phyloP scores from a whole-genome alignment of 2,888 invertebrate species.

The Euclidia mi region DNA sequence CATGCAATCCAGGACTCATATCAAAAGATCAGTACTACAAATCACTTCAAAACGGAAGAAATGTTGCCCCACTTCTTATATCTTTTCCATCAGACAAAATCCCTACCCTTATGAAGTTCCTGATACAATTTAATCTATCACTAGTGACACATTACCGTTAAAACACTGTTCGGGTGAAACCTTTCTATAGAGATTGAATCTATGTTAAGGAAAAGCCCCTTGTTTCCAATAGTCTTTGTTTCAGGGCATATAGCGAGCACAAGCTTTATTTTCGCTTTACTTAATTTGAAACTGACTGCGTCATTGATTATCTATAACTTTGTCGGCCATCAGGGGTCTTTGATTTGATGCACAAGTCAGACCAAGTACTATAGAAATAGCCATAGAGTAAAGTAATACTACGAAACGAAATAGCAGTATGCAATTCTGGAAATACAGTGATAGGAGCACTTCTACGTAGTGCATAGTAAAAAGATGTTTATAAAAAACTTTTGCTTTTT shows the following conservation, averaged over 20 bases:
- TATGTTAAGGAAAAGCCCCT: constrained; percentile 27
- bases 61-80: no score
- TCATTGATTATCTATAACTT: no score
- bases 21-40: neutral
- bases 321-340: no score
- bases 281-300: neutral
- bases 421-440: no score
- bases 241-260: constrained; percentile 15
- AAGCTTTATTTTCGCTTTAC: constrained; percentile 17
- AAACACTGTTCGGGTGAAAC: constrained; percentile 44
- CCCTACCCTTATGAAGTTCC: constrained; percentile 7
- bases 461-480: no score
- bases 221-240: constrained; percentile 32
- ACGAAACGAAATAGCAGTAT: no score
- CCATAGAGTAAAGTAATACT: no score
- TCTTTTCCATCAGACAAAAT: constrained; percentile 7
- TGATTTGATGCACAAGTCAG: no score
- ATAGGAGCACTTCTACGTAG: no score
- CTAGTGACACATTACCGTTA: constrained; percentile 44
- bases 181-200: constrained; percentile 44
- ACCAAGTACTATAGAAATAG: no score
- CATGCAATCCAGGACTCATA: no score
- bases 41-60: neutral
- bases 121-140: constrained; percentile 42
- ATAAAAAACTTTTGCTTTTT: no score